phyloP scores from a whole-genome alignment of 1,140 invertebrate genomes.

The Leptinotarsa texana region DNA sequence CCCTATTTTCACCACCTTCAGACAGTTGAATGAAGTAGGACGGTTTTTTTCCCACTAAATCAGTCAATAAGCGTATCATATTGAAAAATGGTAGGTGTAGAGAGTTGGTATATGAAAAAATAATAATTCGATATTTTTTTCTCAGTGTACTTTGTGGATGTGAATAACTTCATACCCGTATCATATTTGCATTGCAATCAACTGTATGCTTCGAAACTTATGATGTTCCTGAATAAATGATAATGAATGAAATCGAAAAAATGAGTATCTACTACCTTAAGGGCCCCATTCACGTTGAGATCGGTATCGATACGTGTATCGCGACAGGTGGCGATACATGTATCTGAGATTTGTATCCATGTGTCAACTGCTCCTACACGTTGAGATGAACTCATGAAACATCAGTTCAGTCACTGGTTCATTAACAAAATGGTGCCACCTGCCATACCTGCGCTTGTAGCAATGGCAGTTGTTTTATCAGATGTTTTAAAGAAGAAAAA shows the following conservation, averaged over 20 bases:
- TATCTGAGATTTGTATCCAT: slow-evolving; percentile 16
- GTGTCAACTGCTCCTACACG: slow-evolving; percentile 4
- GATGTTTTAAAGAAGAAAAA: slow-evolving; percentile 3
- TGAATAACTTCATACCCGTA: too few species aligned
- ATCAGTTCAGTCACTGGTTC: slow-evolving; percentile 10
- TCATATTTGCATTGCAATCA: background rate
- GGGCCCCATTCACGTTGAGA: slow-evolving; percentile 13
- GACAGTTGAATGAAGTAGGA: too few species aligned
- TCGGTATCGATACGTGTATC: slow-evolving; percentile 12
- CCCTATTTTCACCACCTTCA: too few species aligned
- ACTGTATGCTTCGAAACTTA: background rate
- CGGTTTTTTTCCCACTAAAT: too few species aligned
- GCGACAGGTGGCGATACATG: slow-evolving; percentile 3
- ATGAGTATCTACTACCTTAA: background rate
- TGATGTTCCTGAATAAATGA: background rate
- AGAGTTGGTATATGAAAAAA: too few species aligned
- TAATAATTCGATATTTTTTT: too few species aligned
- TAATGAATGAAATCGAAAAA: background rate
- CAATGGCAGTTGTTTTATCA: background rate
- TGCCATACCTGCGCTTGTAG: background rate
- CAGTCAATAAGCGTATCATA: too few species aligned
- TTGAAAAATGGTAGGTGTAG: too few species aligned
- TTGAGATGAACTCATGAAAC: slow-evolving; percentile 13
- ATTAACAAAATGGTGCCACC: background rate
- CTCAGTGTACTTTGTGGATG: too few species aligned